These are phyloP conservation scores for Myotis brandtii DNA, from an alignment of 2,113 vertebrate genomes.

Conservation along the genomic window DNA sequence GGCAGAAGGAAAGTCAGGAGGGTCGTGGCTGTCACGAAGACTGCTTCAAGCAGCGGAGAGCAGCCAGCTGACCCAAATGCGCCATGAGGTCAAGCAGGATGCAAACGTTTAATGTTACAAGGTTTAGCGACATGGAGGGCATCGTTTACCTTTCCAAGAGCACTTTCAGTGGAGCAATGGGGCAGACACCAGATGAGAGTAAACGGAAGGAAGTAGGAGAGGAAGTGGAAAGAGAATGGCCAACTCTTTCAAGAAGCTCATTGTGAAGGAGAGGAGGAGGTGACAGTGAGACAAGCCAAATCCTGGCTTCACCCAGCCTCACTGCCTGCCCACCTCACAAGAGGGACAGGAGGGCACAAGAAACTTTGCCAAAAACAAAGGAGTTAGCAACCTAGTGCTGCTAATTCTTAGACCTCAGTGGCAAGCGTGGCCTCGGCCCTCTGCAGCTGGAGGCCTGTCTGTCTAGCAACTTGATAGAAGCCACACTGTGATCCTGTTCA, in stretches of 20 bases:
- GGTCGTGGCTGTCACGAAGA: background rate
- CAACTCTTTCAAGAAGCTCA: background rate
- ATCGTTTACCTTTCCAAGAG: background rate
- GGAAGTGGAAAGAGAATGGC: background rate
- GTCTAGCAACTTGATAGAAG: background rate
- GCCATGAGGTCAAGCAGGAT: background rate
- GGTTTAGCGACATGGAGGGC: background rate
- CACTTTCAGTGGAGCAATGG: background rate
- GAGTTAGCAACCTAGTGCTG: background rate
- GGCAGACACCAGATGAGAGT: background rate
- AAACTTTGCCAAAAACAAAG: background rate
- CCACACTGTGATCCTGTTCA: background rate
- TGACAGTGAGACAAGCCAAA: background rate
- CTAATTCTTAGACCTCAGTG: background rate
- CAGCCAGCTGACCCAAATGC: background rate
- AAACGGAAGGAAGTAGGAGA: background rate
- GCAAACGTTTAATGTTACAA: background rate
- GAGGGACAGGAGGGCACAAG: background rate
- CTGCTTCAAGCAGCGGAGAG: background rate
- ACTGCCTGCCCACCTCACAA: background rate
- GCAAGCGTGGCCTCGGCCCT: background rate
- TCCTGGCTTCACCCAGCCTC: background rate
- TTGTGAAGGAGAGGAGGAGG: background rate
- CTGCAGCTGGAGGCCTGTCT: background rate
- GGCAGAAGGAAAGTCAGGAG: background rate